These are phyloP conservation scores for Scyliorhinus canicula DNA, from an alignment of 2,797 vertebrate genomes.

Conservation along the genomic window DNA sequence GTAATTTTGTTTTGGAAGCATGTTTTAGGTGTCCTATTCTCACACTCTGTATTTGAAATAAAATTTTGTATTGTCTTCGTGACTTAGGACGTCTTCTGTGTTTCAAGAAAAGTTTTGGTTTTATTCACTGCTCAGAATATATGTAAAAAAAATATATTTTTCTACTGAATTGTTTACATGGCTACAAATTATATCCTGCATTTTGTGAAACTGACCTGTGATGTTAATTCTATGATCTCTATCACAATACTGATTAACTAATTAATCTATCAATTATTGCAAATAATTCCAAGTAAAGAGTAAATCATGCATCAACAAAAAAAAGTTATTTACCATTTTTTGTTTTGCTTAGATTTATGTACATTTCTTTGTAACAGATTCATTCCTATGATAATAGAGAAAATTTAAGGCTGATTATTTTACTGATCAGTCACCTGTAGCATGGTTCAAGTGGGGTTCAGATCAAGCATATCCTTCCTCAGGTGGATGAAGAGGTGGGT, in stretches of 20 bases:
- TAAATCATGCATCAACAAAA: neutral
- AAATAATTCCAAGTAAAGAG: neutral
- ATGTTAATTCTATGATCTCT: neutral
- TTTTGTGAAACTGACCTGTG: neutral
- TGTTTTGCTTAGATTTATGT: neutral
- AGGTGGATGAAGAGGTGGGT: no score
- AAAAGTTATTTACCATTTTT: neutral
- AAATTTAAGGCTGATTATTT: neutral
- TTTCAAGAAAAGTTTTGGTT: slow-evolving; percentile 1
- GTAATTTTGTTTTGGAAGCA: neutral
- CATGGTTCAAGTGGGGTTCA: neutral
- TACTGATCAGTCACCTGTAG: neutral
- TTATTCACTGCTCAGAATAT: neutral
- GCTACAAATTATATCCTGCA: neutral
- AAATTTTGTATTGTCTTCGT: neutral
- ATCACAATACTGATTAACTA: neutral
- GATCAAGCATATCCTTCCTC: neutral
- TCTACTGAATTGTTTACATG: neutral
- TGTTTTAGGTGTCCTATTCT: neutral
- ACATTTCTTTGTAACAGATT: neutral
- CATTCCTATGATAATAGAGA: neutral
- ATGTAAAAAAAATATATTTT: neutral
- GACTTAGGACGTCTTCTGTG: neutral
- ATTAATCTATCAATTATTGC: neutral
- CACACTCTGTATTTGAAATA: neutral